Percentiles rank a stretch among this genome's conserved stretches.
Evolutionary conservation across 2,888 invertebrate species (phyloP).

Genomic region (Tinea pellionella): DNA sequence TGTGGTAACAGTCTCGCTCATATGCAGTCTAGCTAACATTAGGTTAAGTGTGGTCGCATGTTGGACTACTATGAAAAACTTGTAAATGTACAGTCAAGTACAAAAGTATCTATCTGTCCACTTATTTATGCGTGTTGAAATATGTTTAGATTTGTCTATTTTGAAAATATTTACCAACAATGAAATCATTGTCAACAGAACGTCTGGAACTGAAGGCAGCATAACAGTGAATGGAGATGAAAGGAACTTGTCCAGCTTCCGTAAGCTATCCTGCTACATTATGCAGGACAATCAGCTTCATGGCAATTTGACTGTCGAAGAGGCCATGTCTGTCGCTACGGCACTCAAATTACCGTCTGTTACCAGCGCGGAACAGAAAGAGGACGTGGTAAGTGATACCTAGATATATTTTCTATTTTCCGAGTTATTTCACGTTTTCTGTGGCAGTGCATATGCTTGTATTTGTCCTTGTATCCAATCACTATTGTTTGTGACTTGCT

Average conservation of each 20-base stretch:
- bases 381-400: conserved; percentile 79
- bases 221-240: conserved; percentile 88
- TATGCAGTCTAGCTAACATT: too few species aligned
- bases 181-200: conserved; percentile 57
- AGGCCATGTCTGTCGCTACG: conserved; percentile 94
- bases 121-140: too few species aligned
- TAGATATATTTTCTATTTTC: not conserved
- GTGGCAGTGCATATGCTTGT: not conserved
- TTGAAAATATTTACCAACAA: too few species aligned
- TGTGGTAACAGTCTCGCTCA: too few species aligned
- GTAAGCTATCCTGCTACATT: conserved; percentile 95
- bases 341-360: conserved; percentile 86
- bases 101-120: too few species aligned
- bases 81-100: too few species aligned
- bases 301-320: conserved; percentile 91
- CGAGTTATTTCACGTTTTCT: too few species aligned
- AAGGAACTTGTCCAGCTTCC: conserved; percentile 85
- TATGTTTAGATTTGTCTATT: too few species aligned
- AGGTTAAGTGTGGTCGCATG: too few species aligned
- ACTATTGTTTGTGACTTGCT: not conserved
- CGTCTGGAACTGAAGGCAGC: conserved; percentile 83
- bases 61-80: too few species aligned
- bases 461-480: not conserved
- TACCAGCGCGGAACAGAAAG: conserved; percentile 77
- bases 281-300: conserved; percentile 96